Evolutionary conservation across 2,888 invertebrate genomes (phyloP), one percentile per base, ranked within the genome.

Genomic region (Eristalis tenax): DNA sequence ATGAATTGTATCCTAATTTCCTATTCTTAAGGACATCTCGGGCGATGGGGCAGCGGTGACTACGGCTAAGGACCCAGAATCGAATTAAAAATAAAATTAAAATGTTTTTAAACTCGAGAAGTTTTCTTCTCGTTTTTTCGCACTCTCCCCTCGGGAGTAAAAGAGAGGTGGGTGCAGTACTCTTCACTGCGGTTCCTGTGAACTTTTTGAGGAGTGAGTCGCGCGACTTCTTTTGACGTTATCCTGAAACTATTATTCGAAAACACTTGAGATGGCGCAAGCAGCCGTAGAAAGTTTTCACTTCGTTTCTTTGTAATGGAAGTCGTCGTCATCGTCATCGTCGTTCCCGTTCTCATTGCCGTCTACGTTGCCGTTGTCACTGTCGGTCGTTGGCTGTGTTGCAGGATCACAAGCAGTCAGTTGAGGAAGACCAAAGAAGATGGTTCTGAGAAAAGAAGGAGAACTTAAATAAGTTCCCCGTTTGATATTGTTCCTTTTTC

Each of bases 1-100:
- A 83, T 35, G 73, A 87, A 79, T 79, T 87, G 83, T 83, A 79
- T 75, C 79, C 80, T 87, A 87, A 87, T 87, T 83, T 80, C 63
- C 32, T 38, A 76, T 68, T 76, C 65, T 56, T 56, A 38, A 61
- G 70, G 83, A 83, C 66, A 73, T 68, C 32, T 57, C 4, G 28
- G 38, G 26, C 18, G 23, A 68, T 50, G 50, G 50, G 18, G 50
- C 50, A 50, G 50, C 18, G 50, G 50, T 50, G 50, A 50, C 18
- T 18, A 68, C 6, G 65, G 40, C 22, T 32, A 56, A 56, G 22
- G 22, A 59, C 15, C 28, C 4, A 18, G 23, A 77, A 83, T 83
- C 83, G 38, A 78, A 86, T 83, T 86, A 86, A 69, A 80, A 80
- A 74, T 64, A 73, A 81, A 85, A 82, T 78, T 74, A 65, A 85